Percentiles rank a stretch among this genome's conserved stretches.
These are phyloP conservation scores for Corythaeola cristata DNA, from an alignment of 2,113 vertebrate species.

Conservation along the genomic window DNA sequence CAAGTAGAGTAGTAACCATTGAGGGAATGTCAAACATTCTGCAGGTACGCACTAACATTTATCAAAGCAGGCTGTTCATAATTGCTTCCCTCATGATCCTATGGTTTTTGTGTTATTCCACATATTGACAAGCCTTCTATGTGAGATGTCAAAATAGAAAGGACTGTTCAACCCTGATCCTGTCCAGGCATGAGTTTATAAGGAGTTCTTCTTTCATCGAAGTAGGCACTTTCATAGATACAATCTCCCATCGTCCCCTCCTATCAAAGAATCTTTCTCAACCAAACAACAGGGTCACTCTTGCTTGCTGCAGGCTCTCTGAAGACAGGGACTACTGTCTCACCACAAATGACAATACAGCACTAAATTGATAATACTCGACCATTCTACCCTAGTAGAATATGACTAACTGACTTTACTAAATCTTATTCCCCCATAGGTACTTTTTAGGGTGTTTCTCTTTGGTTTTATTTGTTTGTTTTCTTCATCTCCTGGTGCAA, in stretches of 20 bases:
- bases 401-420: not conserved
- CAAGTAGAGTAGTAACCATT: not conserved
- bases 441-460: not conserved
- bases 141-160: not conserved
- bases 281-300: not conserved
- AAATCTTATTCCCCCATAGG: not conserved
- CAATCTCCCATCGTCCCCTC: fast-evolving
- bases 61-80: not conserved
- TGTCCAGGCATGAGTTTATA: not conserved
- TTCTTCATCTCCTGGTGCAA: not conserved
- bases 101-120: not conserved
- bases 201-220: not conserved
- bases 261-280: not conserved
- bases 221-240: not conserved
- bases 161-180: not conserved
- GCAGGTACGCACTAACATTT: not conserved
- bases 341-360: not conserved
- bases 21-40: not conserved
- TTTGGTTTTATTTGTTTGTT: not conserved
- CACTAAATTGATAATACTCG: not conserved
- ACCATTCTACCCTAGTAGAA: not conserved
- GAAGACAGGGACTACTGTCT: not conserved
- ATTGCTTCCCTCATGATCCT: not conserved
- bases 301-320: not conserved
- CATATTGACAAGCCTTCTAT: not conserved